Conservation (phyloP, 92 coral and sea anemone species). For the Montipora capitata region DNA sequence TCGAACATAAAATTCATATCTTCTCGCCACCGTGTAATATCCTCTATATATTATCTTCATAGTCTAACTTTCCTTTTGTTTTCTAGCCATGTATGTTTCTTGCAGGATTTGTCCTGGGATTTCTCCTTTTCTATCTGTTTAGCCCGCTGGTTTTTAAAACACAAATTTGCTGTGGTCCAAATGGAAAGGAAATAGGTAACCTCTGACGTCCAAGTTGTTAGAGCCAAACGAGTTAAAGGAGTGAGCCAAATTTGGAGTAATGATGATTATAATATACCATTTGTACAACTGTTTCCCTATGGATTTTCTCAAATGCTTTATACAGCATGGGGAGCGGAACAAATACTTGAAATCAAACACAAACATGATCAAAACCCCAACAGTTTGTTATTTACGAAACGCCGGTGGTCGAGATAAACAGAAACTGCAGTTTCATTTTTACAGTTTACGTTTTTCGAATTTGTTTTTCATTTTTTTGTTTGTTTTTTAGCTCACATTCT, state of each 20-base stretch:
- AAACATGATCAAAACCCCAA: no score
- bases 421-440: background rate
- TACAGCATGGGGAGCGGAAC: no score
- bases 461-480: background rate
- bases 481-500: conserved; percentile 82
- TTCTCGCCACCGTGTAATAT: background rate
- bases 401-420: background rate
- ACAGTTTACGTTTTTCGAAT: background rate
- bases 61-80: background rate
- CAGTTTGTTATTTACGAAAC: no score
- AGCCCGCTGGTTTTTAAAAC: conserved; percentile 91
- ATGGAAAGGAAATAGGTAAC: conserved; percentile 89
- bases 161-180: conserved; percentile 88
- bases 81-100: conserved; percentile 92
- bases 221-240: background rate
- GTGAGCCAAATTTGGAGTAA: no score
- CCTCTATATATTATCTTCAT: background rate
- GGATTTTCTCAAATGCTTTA: no score
- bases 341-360: no score
- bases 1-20: no score
- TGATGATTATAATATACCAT: no score
- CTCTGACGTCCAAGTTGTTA: background rate
- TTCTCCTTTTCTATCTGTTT: conserved; percentile 90
- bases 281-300: no score
- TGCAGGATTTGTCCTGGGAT: conserved; percentile 88